phyloP scores from a whole-genome alignment of 1,140 invertebrate genomes.

The Aphelinus certus region DNA sequence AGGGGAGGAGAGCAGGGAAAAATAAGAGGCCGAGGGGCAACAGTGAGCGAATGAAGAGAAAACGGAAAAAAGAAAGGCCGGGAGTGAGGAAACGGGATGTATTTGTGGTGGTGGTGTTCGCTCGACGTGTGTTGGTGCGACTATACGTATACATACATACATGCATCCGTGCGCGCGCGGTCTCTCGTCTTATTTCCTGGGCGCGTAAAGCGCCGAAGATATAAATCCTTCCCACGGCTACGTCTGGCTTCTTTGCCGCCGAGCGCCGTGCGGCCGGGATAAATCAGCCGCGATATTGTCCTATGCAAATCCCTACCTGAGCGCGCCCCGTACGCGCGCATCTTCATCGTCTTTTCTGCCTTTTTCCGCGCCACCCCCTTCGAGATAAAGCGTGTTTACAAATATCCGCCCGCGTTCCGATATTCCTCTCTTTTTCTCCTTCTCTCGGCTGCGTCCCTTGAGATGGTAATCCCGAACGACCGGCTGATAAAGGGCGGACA shows the following conservation, averaged over 20 bases:
- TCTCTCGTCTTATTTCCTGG: constrained; percentile 31
- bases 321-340: background rate
- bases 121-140: no score
- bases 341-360: background rate
- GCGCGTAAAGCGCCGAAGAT: constrained; percentile 40
- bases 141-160: constrained; percentile 1
- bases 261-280: constrained; percentile 38
- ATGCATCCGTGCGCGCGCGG: background rate
- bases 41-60: background rate
- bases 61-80: background rate
- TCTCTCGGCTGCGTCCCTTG: no score
- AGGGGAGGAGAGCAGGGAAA: background rate
- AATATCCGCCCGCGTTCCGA: background rate
- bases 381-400: constrained; percentile 11
- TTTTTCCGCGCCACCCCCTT: background rate
- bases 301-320: constrained; percentile 50
- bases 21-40: background rate
- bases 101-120: no score
- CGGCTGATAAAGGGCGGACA: no score
- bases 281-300: constrained; percentile 57
- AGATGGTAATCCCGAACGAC: no score
- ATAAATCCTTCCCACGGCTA: constrained; percentile 49
- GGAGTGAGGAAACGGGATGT: no score
- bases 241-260: constrained; percentile 37
- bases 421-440: no score